Base-by-base conservation (phyloP, 2,888 invertebrate species). In the Pollenia angustigena region DNA sequence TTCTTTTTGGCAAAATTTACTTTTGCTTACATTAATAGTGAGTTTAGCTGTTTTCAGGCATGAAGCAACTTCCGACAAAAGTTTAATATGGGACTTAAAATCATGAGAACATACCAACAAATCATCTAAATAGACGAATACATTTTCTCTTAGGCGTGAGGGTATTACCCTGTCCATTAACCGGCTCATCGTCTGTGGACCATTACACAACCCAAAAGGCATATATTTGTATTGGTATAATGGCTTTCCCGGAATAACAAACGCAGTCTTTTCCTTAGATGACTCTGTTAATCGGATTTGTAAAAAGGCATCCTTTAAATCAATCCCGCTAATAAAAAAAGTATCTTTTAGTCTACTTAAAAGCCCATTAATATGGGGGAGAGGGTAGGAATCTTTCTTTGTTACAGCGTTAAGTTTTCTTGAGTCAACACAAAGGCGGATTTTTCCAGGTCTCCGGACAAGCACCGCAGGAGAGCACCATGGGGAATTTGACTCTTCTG, bases 171-270 rank as follows among this genome's bases (percentile, higher is more conserved):
- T 64, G 18, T 44, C 44, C 64, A 64, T 46, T 18, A 18, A 18
- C 18, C 18, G 18, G 1, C 18, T 18, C 18, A 18, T 18, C 16
- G 42, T 58, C 58, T 58, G 58, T 0, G 58, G 58, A 9, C 58
- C 58, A 18, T 58, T 58, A 58, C 58, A 23, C 4, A 58, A 16
- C 23, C 58, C 58, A 23, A 58, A 58, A 23, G 58, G 58, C 58
- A 58, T 58, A 12, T 64, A 11, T 64, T 18, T 18, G 18, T 18
- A 64, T 4, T 64, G 64, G 16, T 46, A 64, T 16, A 64, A 16
- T 10, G 64, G 14, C 11, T 40, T 64, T 4, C 64, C 64, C 11
- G 64, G 64, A 16, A 64, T n/a, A 4, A 44, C 64, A n/a, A 42
- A 62, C 4, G 62, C 54, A 4, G 54, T 54, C 12, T 54, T 54